Conservation (phyloP, 2,113 vertebrate genomes). For the Pelmatolapia mariae region DNA sequence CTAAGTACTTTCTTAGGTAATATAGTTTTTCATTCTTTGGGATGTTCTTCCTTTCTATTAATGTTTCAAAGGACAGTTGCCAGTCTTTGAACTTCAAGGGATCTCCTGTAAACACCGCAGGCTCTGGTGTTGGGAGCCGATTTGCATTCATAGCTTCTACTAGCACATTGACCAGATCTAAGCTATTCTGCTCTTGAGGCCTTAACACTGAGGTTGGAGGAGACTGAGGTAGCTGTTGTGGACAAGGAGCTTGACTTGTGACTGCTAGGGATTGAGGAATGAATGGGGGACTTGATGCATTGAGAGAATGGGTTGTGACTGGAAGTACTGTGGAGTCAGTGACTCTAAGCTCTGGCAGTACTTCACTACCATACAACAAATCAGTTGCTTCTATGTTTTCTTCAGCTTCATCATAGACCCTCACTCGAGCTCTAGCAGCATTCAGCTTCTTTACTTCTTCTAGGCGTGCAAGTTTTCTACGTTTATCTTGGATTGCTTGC, state of each 20-base stretch:
- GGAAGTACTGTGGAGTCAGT: not conserved
- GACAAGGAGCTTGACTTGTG: not conserved
- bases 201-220: not conserved
- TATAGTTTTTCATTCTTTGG: not conserved
- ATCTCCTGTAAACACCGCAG: not conserved
- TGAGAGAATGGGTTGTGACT: not conserved
- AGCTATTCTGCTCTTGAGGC: not conserved
- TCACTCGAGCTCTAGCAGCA: conserved; percentile 5
- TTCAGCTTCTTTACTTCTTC: conserved; percentile 7
- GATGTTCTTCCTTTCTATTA: not conserved
- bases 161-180: not conserved
- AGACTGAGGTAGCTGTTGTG: not conserved
- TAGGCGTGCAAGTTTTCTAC: not conserved
- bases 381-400: not conserved
- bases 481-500: conserved; percentile 6
- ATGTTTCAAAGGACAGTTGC: not conserved
- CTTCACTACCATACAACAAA: not conserved
- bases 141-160: not conserved
- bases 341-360: not conserved
- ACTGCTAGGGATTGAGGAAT: not conserved
- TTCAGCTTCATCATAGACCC: conserved; percentile 1
- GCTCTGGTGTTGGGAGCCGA: not conserved
- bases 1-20: not conserved
- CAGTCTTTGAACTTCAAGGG: not conserved
- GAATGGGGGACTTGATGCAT: not conserved